phyloP scores from a whole-genome alignment of 64 coral and sea anemone species.

The Anthopleura sola region DNA sequence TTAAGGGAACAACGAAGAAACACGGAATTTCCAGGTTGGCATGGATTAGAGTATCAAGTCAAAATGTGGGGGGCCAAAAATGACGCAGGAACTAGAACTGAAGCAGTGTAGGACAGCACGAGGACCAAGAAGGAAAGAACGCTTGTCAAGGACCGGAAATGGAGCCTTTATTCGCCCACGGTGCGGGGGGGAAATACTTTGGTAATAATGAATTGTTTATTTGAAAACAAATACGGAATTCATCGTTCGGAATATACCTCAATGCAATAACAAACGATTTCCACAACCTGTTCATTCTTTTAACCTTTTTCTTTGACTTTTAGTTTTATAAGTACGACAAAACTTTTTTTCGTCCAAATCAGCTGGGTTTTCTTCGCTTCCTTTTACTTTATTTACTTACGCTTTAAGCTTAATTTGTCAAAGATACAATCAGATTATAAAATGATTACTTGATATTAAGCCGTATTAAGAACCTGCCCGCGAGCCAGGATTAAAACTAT shows the following conservation, averaged over 20 bases:
- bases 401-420: not conserved
- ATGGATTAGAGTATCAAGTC: slow-evolving; percentile 4
- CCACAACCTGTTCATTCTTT: no score
- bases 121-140: not conserved
- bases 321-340: no score
- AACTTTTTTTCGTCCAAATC: no score
- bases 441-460: not conserved
- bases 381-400: not conserved
- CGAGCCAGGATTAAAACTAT: not conserved
- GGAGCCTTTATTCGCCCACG: not conserved
- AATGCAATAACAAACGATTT: no score
- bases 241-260: not conserved
- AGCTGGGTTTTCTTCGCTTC: no score
- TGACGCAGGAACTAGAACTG: not conserved
- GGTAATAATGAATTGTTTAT: not conserved
- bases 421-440: not conserved
- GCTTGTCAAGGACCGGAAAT: not conserved
- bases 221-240: not conserved
- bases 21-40: not conserved
- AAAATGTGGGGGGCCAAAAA: not conserved
- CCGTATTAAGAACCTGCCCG: not conserved
- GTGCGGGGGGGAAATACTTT: not conserved
- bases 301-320: no score
- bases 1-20: not conserved
- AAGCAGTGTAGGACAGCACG: not conserved